Conservation (phyloP, 1,140 invertebrate species). For the Drosophila orosa region DNA sequence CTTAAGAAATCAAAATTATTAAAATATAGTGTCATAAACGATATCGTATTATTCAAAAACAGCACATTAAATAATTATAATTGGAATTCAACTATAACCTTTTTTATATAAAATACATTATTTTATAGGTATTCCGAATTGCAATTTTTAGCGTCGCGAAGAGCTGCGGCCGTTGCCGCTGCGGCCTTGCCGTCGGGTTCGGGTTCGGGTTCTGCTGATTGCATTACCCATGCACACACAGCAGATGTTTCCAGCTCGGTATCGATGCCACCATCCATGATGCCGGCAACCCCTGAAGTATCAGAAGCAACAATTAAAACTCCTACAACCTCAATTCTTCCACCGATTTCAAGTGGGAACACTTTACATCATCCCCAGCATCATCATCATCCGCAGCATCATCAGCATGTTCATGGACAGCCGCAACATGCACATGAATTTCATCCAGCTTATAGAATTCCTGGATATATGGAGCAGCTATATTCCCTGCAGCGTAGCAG, state of each 20-base stretch:
- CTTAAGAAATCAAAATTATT: no score
- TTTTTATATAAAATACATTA: background rate
- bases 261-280: constrained; percentile 38
- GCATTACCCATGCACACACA: constrained; percentile 35
- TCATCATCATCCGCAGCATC: constrained; percentile 50
- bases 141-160: constrained; percentile 77
- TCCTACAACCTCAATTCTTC: constrained; percentile 4
- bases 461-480: constrained; percentile 89
- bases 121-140: constrained; percentile 75
- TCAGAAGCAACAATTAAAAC: constrained; percentile 34
- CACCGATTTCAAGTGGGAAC: constrained; percentile 31
- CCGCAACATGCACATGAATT: constrained; percentile 83
- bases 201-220: constrained; percentile 27
- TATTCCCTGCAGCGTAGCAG: constrained; percentile 88
- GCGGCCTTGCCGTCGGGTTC: constrained; percentile 66
- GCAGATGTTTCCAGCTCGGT: constrained; percentile 61
- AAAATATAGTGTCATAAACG: no score
- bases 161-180: constrained; percentile 83
- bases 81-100: background rate
- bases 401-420: constrained; percentile 53
- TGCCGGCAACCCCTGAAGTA: constrained; percentile 10
- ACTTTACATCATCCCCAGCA: constrained; percentile 31
- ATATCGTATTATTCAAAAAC: no score
- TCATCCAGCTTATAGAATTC: constrained; percentile 88
- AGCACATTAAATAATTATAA: background rate